Conservation (phyloP, 2,113 vertebrate genomes). For the Oceanodroma tethys region DNA sequence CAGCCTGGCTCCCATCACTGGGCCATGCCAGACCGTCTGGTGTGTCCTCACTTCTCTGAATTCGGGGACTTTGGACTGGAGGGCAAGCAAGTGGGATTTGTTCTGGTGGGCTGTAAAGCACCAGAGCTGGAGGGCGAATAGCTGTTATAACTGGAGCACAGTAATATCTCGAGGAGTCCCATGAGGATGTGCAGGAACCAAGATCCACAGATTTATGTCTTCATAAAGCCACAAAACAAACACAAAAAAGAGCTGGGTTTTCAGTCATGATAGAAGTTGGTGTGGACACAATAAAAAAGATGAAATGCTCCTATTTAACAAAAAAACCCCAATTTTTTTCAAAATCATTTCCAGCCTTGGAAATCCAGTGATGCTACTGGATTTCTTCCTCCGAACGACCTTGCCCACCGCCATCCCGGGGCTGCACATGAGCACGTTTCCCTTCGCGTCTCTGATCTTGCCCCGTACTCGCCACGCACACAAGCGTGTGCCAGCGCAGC, state of each 20-base stretch:
- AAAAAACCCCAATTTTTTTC: background rate
- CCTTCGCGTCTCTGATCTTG: background rate
- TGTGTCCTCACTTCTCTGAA: background rate
- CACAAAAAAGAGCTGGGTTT: background rate
- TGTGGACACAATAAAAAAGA: background rate
- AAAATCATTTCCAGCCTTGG: background rate
- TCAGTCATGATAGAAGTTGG: background rate
- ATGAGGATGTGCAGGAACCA: background rate
- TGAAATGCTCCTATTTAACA: background rate
- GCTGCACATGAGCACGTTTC: background rate
- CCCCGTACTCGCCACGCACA: background rate
- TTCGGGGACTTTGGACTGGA: background rate
- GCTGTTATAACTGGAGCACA: background rate
- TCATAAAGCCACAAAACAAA: background rate
- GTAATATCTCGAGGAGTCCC: background rate
- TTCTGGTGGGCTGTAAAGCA: background rate
- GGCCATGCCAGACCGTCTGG: background rate
- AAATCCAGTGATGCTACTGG: background rate
- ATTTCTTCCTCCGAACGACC: background rate
- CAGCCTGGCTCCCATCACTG: background rate
- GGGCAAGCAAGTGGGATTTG: background rate
- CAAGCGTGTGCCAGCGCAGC: accelerated
- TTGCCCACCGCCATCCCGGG: background rate
- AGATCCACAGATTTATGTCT: background rate
- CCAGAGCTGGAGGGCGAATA: background rate